Percentiles rank a stretch among this genome's conserved stretches.
Conservation (phyloP, 37 sponge, comb jelly and placozoan genomes). For the Corticium candelabrum region DNA sequence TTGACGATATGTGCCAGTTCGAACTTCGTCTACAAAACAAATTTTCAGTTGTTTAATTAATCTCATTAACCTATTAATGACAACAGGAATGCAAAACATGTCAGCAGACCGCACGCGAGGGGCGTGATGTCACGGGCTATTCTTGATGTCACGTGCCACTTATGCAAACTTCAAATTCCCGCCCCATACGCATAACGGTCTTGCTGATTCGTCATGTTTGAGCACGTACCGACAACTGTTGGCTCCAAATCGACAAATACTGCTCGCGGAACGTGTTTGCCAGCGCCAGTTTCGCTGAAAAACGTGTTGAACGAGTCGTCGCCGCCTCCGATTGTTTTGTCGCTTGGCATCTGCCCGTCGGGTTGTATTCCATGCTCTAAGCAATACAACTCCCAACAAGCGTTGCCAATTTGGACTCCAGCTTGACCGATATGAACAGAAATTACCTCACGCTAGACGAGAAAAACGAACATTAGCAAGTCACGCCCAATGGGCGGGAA, state of each 20-base stretch:
- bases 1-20: slow-evolving; percentile 72
- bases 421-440: slow-evolving; percentile 97
- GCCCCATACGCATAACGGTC: no score
- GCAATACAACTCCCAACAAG: slow-evolving; percentile 97
- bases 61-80: no score
- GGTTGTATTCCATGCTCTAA: slow-evolving; percentile 96
- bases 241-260: slow-evolving; percentile 94
- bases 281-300: slow-evolving; percentile 89
- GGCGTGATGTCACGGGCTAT: no score
- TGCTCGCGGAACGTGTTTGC: slow-evolving; percentile 90
- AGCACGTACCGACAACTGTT: slow-evolving; percentile 86
- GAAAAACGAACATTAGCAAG: neutral
- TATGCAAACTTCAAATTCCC: no score
- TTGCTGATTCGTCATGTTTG: no score
- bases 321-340: slow-evolving; percentile 93
- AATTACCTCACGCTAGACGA: slow-evolving; percentile 77
- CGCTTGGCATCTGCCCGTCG: slow-evolving; percentile 91
- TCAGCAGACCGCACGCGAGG: no score
- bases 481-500: no score
- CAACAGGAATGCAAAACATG: no score
- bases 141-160: no score
- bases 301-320: slow-evolving; percentile 97
- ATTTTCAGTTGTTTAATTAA: no score
- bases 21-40: slow-evolving; percentile 59
- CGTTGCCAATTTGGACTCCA: slow-evolving; percentile 96